Conservation (phyloP, 2,113 vertebrate species). For the Chloebia gouldiae region DNA sequence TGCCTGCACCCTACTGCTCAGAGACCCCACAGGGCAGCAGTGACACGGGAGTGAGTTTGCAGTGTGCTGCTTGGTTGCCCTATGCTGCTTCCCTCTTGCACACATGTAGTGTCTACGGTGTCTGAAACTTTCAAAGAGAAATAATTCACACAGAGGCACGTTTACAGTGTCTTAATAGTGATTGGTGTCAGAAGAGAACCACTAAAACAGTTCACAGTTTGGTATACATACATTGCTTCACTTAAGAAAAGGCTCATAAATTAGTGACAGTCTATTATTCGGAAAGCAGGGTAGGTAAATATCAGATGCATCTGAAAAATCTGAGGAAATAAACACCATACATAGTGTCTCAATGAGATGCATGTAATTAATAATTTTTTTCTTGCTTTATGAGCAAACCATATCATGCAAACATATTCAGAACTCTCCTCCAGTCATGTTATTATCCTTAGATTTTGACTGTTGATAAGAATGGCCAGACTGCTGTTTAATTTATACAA, state of each 20-base stretch:
- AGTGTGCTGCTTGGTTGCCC: rapidly evolving
- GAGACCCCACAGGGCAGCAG: neutral
- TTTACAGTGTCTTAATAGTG: neutral
- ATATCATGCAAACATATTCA: neutral
- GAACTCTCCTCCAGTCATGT: neutral
- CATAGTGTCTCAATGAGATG: neutral
- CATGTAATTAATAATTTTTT: neutral
- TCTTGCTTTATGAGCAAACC: neutral
- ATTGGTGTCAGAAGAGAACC: neutral
- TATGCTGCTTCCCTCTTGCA: neutral
- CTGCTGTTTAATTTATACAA: neutral
- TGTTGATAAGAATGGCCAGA: neutral
- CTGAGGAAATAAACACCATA: neutral
- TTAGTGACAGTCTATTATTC: neutral
- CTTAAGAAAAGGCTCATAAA: neutral
- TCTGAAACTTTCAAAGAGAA: neutral
- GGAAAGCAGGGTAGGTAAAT: neutral
- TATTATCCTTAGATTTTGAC: neutral
- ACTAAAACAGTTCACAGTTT: neutral
- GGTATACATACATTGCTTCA: neutral
- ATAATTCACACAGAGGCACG: neutral
- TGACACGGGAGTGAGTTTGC: neutral
- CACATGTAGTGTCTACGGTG: rapidly evolving
- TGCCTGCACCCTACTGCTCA: neutral
- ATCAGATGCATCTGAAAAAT: neutral